Conservation (phyloP, 2,888 invertebrate species). For the Vesta saturnalis region DNA sequence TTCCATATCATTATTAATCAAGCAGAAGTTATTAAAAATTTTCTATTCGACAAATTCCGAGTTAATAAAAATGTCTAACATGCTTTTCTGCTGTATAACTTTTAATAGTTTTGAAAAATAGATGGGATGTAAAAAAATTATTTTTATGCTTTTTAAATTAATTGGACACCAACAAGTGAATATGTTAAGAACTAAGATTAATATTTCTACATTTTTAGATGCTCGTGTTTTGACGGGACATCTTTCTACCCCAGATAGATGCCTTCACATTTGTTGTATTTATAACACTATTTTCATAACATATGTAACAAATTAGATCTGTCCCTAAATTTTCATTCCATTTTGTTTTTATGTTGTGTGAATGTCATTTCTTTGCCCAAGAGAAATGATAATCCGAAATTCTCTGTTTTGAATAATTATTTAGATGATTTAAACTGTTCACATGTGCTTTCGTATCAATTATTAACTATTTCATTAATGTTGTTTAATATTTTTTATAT, state of each 20-base stretch:
- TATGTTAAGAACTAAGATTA: no score
- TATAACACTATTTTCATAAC: not conserved
- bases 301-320: constrained; percentile 1
- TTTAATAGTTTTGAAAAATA: not conserved
- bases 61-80: not conserved
- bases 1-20: constrained; percentile 1
- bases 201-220: constrained; percentile 3
- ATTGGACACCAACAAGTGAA: not conserved
- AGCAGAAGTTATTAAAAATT: not conserved
- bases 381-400: no score
- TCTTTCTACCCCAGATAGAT: not conserved
- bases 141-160: not conserved
- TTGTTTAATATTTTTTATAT: no score
- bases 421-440: no score
- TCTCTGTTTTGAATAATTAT: no score
- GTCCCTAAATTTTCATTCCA: not conserved
- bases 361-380: no score
- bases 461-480: no score
- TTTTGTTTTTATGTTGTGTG: not conserved
- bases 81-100: not conserved
- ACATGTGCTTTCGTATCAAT: no score
- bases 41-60: not conserved
- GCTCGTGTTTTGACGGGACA: not conserved
- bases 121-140: no score
- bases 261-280: constrained; percentile 8